Percentiles rank a stretch among this genome's conserved stretches.
Evolutionary conservation across 1,140 invertebrate species (phyloP).

Genomic region (Zaprionus nigranus): DNA sequence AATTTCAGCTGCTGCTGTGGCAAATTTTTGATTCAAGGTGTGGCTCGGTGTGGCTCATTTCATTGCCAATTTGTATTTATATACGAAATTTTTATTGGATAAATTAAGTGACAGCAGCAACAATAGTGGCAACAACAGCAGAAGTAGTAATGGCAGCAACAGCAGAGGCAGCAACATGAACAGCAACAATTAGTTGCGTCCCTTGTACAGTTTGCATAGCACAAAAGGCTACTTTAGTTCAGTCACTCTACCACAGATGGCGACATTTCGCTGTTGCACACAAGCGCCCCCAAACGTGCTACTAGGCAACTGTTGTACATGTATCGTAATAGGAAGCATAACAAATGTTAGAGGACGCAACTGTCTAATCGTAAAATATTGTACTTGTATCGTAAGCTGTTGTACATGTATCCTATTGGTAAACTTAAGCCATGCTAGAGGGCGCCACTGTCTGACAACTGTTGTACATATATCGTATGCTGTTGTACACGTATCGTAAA

Average conservation of each 20-base stretch:
- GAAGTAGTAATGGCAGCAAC: neutral
- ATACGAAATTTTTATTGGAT: slow-evolving; percentile 8
- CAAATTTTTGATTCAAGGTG: neutral
- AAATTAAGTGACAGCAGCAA: slow-evolving; percentile 1
- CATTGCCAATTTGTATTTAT: slow-evolving; percentile 1
- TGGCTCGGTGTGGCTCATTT: slow-evolving; percentile 16
- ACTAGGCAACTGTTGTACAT: neutral
- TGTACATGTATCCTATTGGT: too few species aligned
- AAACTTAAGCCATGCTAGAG: too few species aligned
- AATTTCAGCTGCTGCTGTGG: slow-evolving; percentile 30
- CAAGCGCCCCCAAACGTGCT: neutral
- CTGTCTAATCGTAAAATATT: too few species aligned
- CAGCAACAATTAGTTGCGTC: slow-evolving; percentile 39
- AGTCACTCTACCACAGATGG: slow-evolving; percentile 5
- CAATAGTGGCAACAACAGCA: neutral
- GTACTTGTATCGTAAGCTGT: too few species aligned
- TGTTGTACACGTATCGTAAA: neutral
- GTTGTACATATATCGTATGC: too few species aligned
- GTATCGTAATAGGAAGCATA: neutral
- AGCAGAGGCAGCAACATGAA: neutral
- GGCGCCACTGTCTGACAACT: too few species aligned
- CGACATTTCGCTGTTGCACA: neutral
- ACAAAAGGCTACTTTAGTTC: neutral
- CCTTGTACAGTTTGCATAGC: slow-evolving; percentile 9
- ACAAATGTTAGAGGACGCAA: neutral